Percentiles rank a stretch among this genome's conserved stretches.
Evolutionary conservation across 64 coral and sea anemone species (phyloP).

Genomic region (Pocillopora verrucosa): DNA sequence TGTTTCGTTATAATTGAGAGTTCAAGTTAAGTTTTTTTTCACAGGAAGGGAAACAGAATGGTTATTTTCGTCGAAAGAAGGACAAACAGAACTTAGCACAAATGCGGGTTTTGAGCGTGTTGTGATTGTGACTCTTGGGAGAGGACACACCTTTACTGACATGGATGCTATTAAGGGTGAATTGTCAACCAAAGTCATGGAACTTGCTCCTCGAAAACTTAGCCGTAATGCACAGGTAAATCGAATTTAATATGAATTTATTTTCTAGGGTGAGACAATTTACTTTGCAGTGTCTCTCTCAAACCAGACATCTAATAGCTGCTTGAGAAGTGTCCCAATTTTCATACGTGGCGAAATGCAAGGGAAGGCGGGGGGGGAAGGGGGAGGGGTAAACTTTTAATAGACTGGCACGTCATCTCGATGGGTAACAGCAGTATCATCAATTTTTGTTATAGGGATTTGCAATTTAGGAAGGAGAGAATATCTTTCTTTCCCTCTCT

Average conservation of each 20-base stretch:
- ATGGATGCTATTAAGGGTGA: slow-evolving; percentile 84
- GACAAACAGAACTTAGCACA: slow-evolving; percentile 56
- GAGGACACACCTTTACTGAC: slow-evolving; percentile 67
- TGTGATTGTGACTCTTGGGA: slow-evolving; percentile 67
- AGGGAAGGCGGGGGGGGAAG: too few relatives aligned
- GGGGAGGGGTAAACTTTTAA: too few relatives aligned
- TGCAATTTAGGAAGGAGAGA: too few relatives aligned
- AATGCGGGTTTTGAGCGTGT: slow-evolving; percentile 82
- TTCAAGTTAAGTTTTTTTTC: neutral
- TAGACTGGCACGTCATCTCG: too few relatives aligned
- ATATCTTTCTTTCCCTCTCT: too few relatives aligned
- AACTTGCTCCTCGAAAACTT: slow-evolving; percentile 75
- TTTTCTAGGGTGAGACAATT: neutral
- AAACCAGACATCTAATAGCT: too few relatives aligned
- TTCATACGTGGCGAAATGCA: too few relatives aligned
- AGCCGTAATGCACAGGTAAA: slow-evolving; percentile 65
- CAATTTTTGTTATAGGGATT: too few relatives aligned
- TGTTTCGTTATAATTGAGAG: neutral
- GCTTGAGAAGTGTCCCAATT: too few relatives aligned
- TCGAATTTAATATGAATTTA: neutral
- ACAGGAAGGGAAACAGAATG: slow-evolving; percentile 89
- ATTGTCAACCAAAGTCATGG: slow-evolving; percentile 88
- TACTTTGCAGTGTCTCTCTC: neutral
- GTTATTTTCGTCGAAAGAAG: slow-evolving; percentile 74
- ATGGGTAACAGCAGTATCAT: too few relatives aligned